Percentiles rank a stretch among this genome's conserved stretches.
Conservation (phyloP, 1,140 invertebrate species). For the Bombus sibiricus region DNA sequence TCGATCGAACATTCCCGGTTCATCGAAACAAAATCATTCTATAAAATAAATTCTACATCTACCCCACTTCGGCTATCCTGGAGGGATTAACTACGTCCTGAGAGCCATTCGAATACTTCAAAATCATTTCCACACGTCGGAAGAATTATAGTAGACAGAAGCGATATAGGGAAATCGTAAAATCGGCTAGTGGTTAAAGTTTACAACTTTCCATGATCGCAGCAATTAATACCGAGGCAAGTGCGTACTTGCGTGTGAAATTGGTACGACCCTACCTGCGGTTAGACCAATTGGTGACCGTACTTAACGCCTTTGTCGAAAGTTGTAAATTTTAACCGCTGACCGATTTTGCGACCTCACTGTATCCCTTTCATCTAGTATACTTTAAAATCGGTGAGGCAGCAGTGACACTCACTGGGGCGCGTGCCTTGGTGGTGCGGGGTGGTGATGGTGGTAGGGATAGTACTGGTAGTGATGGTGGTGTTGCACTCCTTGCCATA, state of each 20-base stretch:
- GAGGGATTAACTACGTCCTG: slow-evolving; percentile 9
- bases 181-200: not conserved
- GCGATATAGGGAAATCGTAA: not conserved
- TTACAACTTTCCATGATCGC: not conserved
- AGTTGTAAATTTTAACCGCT: not conserved
- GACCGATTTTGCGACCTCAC: not conserved
- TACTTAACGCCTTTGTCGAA: not conserved
- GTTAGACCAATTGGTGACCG: no score
- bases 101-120: not conserved
- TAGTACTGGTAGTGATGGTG: slow-evolving; percentile 86
- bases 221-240: not conserved
- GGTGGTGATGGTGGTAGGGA: slow-evolving; percentile 85
- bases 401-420: slow-evolving; percentile 85
- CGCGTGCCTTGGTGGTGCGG: slow-evolving; percentile 84
- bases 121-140: not conserved
- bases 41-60: not conserved
- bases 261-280: not conserved
- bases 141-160: slow-evolving; percentile 52
- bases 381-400: slow-evolving; percentile 70
- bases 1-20: not conserved
- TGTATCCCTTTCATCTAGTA: not conserved
- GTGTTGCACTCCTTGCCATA: slow-evolving; percentile 86
- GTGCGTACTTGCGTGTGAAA: not conserved
- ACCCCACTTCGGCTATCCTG: not conserved
- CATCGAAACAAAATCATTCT: not conserved